phyloP scores from a whole-genome alignment of 92 coral and sea anemone species.

The Parazoanthus swiftii region DNA sequence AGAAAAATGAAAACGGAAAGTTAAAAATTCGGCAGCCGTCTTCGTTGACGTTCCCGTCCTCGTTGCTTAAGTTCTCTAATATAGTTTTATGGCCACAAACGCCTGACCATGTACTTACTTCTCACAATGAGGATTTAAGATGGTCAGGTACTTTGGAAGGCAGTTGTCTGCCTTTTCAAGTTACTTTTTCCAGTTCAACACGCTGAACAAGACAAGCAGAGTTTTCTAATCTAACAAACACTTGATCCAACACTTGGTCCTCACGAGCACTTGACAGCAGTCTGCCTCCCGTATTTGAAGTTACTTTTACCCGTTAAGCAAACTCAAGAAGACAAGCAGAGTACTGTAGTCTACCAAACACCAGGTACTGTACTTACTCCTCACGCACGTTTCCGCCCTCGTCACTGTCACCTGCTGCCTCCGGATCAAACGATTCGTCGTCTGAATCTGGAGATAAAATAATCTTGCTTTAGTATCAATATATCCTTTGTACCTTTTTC shows the following conservation, averaged over 20 bases:
- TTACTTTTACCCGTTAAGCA: not conserved
- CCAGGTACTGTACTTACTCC: conserved; percentile 19
- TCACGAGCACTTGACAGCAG: not conserved
- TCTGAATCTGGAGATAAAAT: conserved; percentile 24
- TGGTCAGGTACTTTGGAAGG: not conserved
- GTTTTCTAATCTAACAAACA: not conserved
- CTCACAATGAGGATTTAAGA: not conserved
- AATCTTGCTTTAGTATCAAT: not conserved
- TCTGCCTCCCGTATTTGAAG: too few relatives aligned
- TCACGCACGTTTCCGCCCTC: conserved; percentile 22
- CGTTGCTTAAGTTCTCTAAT: too few relatives aligned
- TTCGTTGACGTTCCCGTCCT: too few relatives aligned
- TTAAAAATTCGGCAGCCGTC: too few relatives aligned
- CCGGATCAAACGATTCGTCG: conserved; percentile 36
- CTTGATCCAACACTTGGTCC: too few relatives aligned
- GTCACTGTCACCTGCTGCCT: conserved; percentile 32
- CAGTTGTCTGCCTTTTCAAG: not conserved
- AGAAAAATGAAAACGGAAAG: too few relatives aligned
- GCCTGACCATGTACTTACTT: not conserved
- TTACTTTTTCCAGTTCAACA: not conserved
- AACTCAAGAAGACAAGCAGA: not conserved
- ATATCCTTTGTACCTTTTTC: too few relatives aligned
- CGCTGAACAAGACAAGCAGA: not conserved
- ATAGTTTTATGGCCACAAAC: too few relatives aligned
- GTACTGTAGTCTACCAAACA: not conserved